Evolutionary conservation across 2,888 invertebrate genomes (phyloP), one percentile per base, ranked within the genome.

Genomic region (Camponotus fellah): DNA sequence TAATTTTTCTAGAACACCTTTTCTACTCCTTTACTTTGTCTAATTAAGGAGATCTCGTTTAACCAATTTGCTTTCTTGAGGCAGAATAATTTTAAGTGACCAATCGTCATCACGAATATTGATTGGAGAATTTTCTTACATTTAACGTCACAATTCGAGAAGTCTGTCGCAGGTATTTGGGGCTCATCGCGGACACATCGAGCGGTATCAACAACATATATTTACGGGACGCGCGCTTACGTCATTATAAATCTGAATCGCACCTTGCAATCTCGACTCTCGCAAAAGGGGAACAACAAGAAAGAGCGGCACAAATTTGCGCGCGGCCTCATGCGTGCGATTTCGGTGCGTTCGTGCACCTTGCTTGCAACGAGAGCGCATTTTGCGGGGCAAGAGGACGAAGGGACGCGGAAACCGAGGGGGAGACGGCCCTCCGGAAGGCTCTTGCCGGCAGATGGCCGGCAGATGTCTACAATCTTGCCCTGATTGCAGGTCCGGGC

Each of bases 381-480:
- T 53, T 53, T 56, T 72, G 62, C 75, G 12, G 49, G 53, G 26
- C 26, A 26, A 26, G 26, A 26, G 37, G 26, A 66, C 34, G 79
- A n/a, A 43, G 53, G 62, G 68, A 56, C 77, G 72, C 34, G 79
- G 77, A 46, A 46, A 77, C 58, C 37, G 53, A n/a, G 69, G 75
- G 65, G 82, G 68, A 83, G 82, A 64, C 71, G 79, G 83, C 86
- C 87, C 86, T 79, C 84, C 74, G 77, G 88, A 90, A 89, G 89
- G 88, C 88, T 88, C 88, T 37, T 46, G 72, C 85, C 88, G 91
- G 92, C 93, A 93, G 93, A 93, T 93, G 93, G 92, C 89, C 91
- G 88, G 90, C 92, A 90, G 92, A 92, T 92, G 91, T 89, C 89
- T 88, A 88, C 88, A 88, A 89, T 91, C 90, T 91, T 90, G 91